phyloP scores from a whole-genome alignment of 2,888 invertebrate genomes.

The Digitonthophagus gazella region DNA sequence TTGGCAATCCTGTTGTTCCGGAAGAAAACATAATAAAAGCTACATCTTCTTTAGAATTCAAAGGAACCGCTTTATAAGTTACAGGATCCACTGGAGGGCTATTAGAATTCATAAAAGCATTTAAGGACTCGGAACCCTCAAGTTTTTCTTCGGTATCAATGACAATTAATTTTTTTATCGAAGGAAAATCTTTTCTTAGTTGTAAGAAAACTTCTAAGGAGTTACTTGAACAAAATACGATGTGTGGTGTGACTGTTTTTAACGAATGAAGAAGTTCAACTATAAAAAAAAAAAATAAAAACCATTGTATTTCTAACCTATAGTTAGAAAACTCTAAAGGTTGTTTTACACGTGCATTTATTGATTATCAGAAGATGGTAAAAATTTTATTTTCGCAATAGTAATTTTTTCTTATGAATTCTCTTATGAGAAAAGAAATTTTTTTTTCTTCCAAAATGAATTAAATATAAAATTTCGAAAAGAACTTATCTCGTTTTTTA shows the following conservation, averaged over 20 bases:
- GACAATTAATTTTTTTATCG: background rate
- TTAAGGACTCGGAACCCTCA: background rate
- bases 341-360: too few species aligned
- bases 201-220: background rate
- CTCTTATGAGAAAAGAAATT: too few species aligned
- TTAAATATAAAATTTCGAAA: too few species aligned
- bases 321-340: too few species aligned
- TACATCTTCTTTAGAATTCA: constrained; percentile 33
- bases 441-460: too few species aligned
- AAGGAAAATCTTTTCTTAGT: background rate
- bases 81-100: constrained; percentile 59
- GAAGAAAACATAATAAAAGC: constrained; percentile 59
- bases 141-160: background rate
- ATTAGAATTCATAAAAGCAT: background rate
- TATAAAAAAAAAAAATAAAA: background rate
- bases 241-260: background rate
- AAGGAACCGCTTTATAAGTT: constrained; percentile 55
- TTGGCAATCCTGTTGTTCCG: constrained; percentile 67
- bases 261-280: constrained; percentile 4
- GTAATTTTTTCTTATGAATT: too few species aligned
- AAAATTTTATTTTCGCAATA: too few species aligned
- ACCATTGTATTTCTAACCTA: too few species aligned
- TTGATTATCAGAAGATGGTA: too few species aligned
- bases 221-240: constrained; percentile 12
- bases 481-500: too few species aligned